Percentiles rank a stretch among this genome's conserved stretches.
Evolutionary conservation across 1,140 invertebrate genomes (phyloP).

Genomic region (Pseudomyrmex sp.): DNA sequence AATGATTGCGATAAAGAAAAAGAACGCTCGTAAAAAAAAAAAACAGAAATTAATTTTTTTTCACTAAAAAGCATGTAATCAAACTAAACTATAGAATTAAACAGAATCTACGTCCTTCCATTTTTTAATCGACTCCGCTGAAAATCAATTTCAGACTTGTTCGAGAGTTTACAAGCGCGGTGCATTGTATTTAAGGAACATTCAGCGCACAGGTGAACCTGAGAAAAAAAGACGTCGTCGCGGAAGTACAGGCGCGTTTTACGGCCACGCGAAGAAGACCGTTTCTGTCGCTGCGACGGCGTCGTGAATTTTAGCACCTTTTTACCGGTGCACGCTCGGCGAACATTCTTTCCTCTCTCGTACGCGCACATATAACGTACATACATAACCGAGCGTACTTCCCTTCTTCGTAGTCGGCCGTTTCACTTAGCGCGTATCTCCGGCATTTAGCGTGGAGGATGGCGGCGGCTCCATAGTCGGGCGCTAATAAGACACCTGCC

Average conservation of each 20-base stretch:
- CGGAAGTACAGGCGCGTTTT: conserved; percentile 40
- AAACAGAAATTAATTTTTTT: not conserved
- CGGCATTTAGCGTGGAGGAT: conserved; percentile 45
- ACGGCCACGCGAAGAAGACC: conserved; percentile 29
- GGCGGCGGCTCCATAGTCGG: not conserved
- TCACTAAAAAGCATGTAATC: not conserved
- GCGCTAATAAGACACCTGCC: conserved; percentile 70
- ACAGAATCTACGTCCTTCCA: too few species aligned
- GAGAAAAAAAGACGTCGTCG: not conserved
- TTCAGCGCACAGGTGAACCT: not conserved
- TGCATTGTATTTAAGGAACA: not conserved
- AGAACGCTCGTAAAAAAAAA: not conserved
- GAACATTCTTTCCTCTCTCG: conserved; percentile 54
- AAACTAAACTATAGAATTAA: too few species aligned
- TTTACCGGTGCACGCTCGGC: conserved; percentile 53
- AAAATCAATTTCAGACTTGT: not conserved
- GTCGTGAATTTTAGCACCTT: conserved; percentile 72
- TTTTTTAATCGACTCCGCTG: not conserved
- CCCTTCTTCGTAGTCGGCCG: conserved; percentile 13
- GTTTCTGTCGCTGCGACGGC: conserved; percentile 25
- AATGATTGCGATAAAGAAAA: not conserved
- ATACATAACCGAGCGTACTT: conserved; percentile 41
- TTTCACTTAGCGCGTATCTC: conserved; percentile 69
- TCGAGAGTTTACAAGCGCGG: not conserved
- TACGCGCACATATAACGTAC: conserved; percentile 31